Evolutionary conservation across 37 sponge, comb jelly and placozoan species (phyloP).

Genomic region (Amphimedon queenslandica): DNA sequence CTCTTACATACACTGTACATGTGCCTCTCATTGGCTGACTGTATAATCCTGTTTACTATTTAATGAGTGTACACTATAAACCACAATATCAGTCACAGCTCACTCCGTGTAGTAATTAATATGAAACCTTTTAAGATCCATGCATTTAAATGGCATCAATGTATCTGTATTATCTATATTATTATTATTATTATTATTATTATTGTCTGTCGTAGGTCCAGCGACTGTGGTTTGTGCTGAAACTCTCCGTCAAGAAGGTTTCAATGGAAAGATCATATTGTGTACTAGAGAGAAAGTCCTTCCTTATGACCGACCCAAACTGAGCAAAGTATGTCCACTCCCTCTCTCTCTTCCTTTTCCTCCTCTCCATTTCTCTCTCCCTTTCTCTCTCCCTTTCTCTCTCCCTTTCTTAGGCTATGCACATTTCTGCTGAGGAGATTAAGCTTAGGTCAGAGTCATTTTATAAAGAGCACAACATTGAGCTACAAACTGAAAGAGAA

Average conservation of each 20-base stretch:
- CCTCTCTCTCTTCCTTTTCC: not conserved
- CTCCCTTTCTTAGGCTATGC: conserved; percentile 50
- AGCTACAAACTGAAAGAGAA: conserved; percentile 59
- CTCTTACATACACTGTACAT: too few relatives aligned
- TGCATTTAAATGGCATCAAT: not conserved
- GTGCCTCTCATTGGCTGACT: too few relatives aligned
- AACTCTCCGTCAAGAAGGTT: conserved; percentile 87
- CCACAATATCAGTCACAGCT: too few relatives aligned
- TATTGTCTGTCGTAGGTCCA: conserved; percentile 52
- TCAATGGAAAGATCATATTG: conserved; percentile 74
- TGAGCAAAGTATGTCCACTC: conserved; percentile 68
- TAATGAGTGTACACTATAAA: too few relatives aligned
- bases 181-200: not conserved
- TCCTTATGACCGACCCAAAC: conserved; percentile 91
- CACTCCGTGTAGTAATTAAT: too few relatives aligned
- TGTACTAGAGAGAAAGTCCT: conserved; percentile 57
- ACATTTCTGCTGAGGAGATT: conserved; percentile 47
- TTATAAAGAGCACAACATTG: conserved; percentile 64
- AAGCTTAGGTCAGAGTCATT: conserved; percentile 59
- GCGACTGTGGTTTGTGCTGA: conserved; percentile 82
- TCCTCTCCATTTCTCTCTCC: not conserved
- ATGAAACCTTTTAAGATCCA: not conserved
- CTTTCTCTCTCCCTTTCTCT: not conserved
- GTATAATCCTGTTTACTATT: too few relatives aligned
- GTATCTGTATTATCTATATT: not conserved